A percentile compares a stretch with the other conserved stretches of the same genome.
These are phyloP conservation scores for Amyelois transitella DNA, from an alignment of 1,140 invertebrate genomes.

Conservation along the genomic window DNA sequence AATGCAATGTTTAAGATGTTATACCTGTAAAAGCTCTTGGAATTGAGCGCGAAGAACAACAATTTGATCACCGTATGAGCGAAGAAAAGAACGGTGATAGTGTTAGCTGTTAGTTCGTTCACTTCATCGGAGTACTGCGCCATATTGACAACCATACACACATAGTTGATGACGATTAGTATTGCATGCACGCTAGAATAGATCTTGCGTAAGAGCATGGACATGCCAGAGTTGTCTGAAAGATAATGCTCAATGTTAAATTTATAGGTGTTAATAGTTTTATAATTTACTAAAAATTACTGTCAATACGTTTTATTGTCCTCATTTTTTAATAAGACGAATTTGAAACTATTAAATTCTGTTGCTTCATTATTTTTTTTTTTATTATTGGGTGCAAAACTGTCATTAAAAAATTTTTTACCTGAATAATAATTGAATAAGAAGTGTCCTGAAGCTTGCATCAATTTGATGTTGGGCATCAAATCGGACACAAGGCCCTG, in stretches of 20 bases:
- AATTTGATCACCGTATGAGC: conserved; percentile 84
- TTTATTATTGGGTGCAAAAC: background rate
- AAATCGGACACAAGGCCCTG: conserved; percentile 86
- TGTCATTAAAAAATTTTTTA: conserved; percentile 18
- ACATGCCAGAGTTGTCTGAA: conserved; percentile 71
- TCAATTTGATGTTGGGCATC: conserved; percentile 86
- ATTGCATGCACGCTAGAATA: conserved; percentile 78
- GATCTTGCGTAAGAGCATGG: conserved; percentile 75
- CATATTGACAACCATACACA: conserved; percentile 80
- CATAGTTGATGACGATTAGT: conserved; percentile 79
- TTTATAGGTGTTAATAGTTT: too few relatives aligned
- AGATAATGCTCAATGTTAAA: background rate
- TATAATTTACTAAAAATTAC: too few relatives aligned
- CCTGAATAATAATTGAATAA: conserved; percentile 84
- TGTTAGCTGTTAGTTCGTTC: conserved; percentile 86
- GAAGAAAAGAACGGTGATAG: conserved; percentile 88
- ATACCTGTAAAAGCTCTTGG: conserved; percentile 84
- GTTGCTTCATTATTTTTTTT: too few relatives aligned
- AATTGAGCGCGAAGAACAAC: conserved; percentile 81
- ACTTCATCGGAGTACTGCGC: conserved; percentile 83
- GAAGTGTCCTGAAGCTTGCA: conserved; percentile 85
- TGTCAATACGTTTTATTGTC: too few relatives aligned
- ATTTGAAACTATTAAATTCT: too few relatives aligned
- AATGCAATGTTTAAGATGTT: background rate
- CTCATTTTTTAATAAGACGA: too few relatives aligned